phyloP scores from a whole-genome alignment of 1,140 invertebrate species.

The Tetramorium simillimum region DNA sequence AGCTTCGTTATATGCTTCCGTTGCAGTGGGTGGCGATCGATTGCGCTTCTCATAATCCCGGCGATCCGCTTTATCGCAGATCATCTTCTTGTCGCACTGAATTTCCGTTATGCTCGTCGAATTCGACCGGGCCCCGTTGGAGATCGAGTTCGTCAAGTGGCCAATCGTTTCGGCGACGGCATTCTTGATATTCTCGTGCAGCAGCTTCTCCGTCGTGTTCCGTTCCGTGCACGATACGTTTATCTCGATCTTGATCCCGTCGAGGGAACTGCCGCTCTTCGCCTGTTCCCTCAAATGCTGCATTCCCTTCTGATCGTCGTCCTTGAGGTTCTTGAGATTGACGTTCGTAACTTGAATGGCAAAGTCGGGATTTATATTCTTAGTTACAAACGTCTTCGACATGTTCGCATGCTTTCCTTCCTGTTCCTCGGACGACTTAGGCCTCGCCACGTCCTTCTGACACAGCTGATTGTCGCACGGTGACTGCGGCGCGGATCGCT shows the following conservation, averaged over 20 bases:
- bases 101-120: conserved; percentile 24
- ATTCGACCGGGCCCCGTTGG: conserved; percentile 22
- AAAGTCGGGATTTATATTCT: conserved; percentile 74
- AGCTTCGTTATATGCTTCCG: neutral
- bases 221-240: conserved; percentile 79
- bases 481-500: neutral
- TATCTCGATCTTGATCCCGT: conserved; percentile 82
- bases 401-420: neutral
- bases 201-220: conserved; percentile 53
- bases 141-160: conserved; percentile 34
- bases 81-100: conserved; percentile 22
- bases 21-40: neutral
- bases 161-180: conserved; percentile 45
- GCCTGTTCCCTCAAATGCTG: conserved; percentile 56
- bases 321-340: conserved; percentile 78
- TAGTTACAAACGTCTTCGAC: conserved; percentile 21
- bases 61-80: conserved; percentile 1
- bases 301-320: conserved; percentile 70
- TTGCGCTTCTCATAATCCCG: neutral
- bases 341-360: conserved; percentile 80
- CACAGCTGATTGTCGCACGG: conserved; percentile 1
- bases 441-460: neutral
- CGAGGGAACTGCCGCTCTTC: conserved; percentile 65
- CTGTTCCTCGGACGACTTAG: neutral
- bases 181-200: conserved; percentile 57